Evolutionary conservation across 1,140 invertebrate species (phyloP).

Genomic region (Conus ventricosus): DNA sequence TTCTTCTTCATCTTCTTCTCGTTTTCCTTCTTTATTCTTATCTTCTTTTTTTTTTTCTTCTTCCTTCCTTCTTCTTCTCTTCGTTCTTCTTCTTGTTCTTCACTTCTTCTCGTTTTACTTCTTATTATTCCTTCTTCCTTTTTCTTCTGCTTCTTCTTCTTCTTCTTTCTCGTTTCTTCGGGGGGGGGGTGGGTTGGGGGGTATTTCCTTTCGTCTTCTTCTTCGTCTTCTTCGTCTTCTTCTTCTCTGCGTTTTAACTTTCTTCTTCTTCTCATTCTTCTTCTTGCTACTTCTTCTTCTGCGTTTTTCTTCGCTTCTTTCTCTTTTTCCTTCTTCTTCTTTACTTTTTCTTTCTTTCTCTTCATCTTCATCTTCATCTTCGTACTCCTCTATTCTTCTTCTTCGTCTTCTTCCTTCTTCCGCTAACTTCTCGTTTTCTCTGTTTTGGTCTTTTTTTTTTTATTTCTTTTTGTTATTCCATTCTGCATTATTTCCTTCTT

Average conservation of each 20-base stretch:
- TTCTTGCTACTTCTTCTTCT: no score
- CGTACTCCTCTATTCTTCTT: neutral
- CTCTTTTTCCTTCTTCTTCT: neutral
- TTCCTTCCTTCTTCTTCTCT: neutral
- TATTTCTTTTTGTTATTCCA: neutral
- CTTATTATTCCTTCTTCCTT: neutral
- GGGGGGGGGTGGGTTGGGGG: no score
- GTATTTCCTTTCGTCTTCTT: no score
- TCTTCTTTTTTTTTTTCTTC: no score
- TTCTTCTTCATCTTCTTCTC: neutral
- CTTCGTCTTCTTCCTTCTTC: neutral
- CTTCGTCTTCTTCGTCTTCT: no score
- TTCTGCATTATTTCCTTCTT: neutral
- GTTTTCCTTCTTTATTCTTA: neutral
- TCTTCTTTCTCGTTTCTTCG: neutral
- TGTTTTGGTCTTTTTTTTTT: neutral
- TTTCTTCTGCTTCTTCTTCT: neutral
- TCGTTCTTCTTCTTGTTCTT: neutral
- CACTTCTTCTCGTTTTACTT: no score
- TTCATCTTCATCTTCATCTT: neutral
- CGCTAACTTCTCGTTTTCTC: neutral
- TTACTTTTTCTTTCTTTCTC: neutral
- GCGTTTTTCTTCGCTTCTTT: neutral
- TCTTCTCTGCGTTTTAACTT: no score
- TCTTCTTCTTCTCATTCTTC: no score